Conservation (phyloP, 1,140 invertebrate species). For the Drosophila truncata region DNA sequence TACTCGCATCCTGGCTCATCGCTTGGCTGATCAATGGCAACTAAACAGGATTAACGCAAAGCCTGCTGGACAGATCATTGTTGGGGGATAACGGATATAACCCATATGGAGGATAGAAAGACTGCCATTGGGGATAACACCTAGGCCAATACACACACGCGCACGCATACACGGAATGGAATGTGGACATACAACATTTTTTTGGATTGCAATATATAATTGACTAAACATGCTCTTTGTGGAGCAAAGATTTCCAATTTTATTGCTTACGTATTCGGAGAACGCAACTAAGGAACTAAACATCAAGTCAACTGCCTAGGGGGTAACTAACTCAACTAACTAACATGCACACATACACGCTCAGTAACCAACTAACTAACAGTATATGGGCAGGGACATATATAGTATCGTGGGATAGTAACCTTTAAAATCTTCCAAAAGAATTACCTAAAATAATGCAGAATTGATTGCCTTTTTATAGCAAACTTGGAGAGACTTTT, state of each 20-base stretch:
- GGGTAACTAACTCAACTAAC: constrained; percentile 53
- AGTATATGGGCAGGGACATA: constrained; percentile 8
- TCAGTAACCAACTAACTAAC: constrained; percentile 44
- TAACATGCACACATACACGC: constrained; percentile 46
- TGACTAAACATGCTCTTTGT: constrained; percentile 30
- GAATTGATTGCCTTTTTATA: too few relatives aligned
- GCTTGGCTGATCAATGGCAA: constrained; percentile 32
- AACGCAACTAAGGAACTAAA: constrained; percentile 44
- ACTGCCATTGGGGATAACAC: constrained; percentile 6
- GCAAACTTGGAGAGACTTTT: too few relatives aligned
- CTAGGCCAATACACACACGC: constrained; percentile 16
- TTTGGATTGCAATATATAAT: constrained; percentile 35
- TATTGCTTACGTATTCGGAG: constrained; percentile 60
- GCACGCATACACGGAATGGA: constrained; percentile 42
- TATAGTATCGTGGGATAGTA: neutral
- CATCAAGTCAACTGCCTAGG: constrained; percentile 32
- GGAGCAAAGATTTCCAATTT: constrained; percentile 30
- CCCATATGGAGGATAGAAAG: constrained; percentile 19
- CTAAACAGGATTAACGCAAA: constrained; percentile 35
- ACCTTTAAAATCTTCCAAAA: neutral
- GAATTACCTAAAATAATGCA: too few relatives aligned
- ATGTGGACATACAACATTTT: constrained; percentile 38
- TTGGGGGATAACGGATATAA: constrained; percentile 16
- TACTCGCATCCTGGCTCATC: constrained; percentile 75
- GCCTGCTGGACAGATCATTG: constrained; percentile 39